These are phyloP conservation scores for Sebastes flavidus DNA, from an alignment of 2,797 vertebrate genomes.

Conservation along the genomic window DNA sequence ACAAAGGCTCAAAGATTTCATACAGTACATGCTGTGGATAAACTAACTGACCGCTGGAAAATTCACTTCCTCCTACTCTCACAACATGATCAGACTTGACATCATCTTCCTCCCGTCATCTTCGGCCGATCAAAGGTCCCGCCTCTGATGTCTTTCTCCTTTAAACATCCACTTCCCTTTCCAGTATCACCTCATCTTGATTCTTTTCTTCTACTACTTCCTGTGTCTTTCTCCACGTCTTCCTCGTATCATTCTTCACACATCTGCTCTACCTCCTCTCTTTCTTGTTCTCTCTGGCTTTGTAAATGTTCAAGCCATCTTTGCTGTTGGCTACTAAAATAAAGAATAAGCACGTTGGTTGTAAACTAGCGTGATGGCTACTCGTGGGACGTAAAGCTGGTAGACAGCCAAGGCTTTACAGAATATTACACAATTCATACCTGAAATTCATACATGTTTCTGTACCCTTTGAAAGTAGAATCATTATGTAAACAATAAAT, in stretches of 20 bases:
- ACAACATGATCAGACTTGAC: constrained; percentile 41
- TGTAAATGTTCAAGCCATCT: constrained; percentile 14
- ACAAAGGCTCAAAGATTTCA: constrained; percentile 45
- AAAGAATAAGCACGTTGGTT: constrained; percentile 63
- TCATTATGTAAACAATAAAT: constrained; percentile 86
- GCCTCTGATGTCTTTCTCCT: constrained; percentile 62
- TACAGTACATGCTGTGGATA: constrained; percentile 55
- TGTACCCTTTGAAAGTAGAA: constrained; percentile 82
- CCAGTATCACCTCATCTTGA: constrained; percentile 44
- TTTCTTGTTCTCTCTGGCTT: not conserved
- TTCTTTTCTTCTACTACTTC: constrained; percentile 58
- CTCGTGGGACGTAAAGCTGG: constrained; percentile 62
- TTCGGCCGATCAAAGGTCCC: constrained; percentile 63
- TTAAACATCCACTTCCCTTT: constrained; percentile 68
- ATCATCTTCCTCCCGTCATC: constrained; percentile 43
- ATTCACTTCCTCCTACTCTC: constrained; percentile 44
- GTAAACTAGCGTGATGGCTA: constrained; percentile 75
- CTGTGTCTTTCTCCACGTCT: constrained; percentile 48
- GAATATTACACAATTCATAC: constrained; percentile 68
- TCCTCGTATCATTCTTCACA: constrained; percentile 13
- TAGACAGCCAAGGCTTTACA: constrained; percentile 69
- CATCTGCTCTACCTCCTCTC: constrained; percentile 13
- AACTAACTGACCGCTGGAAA: constrained; percentile 25
- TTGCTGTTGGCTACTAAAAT: constrained; percentile 60
- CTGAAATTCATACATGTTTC: constrained; percentile 70